Percentiles rank a stretch among this genome's conserved stretches.
These are phyloP conservation scores for Peribatodes rhomboidaria DNA, from an alignment of 2,888 invertebrate species.

Conservation along the genomic window DNA sequence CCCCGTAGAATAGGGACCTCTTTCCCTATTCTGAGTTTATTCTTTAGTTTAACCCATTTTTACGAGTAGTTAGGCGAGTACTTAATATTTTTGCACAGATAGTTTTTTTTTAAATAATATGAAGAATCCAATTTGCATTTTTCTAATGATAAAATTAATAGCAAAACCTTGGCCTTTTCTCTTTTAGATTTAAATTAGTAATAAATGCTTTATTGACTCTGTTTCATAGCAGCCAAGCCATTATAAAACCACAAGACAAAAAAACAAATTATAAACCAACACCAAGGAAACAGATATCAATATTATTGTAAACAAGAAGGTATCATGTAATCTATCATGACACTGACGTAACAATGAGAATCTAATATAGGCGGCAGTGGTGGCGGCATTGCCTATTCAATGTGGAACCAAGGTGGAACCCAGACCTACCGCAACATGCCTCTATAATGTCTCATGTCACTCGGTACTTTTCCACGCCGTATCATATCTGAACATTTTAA, in stretches of 20 bases:
- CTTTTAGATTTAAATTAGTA: too few relatives aligned
- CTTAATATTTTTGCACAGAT: too few relatives aligned
- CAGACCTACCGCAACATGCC: conserved; percentile 73
- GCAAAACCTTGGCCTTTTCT: too few relatives aligned
- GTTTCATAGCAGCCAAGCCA: too few relatives aligned
- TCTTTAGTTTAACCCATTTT: too few relatives aligned
- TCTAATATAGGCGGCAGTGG: conserved; percentile 49
- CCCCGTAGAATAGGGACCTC: too few relatives aligned
- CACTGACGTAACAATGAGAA: conserved; percentile 49
- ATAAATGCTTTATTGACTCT: too few relatives aligned
- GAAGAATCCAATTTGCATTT: too few relatives aligned
- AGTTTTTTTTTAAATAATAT: too few relatives aligned
- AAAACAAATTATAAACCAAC: not conserved
- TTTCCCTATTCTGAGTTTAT: too few relatives aligned
- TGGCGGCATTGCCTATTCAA: conserved; percentile 45
- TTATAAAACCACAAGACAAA: not conserved
- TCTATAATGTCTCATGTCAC: conserved; percentile 44
- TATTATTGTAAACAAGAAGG: conserved; percentile 31
- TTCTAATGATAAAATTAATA: too few relatives aligned
- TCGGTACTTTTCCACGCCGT: conserved; percentile 69
- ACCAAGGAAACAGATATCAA: conserved; percentile 42
- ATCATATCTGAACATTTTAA: conserved; percentile 54
- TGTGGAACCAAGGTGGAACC: conserved; percentile 47
- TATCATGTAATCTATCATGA: conserved; percentile 49
- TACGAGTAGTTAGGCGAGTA: too few relatives aligned